Base-by-base conservation (phyloP, 2,888 invertebrate species). In the Chrysolina americana region DNA sequence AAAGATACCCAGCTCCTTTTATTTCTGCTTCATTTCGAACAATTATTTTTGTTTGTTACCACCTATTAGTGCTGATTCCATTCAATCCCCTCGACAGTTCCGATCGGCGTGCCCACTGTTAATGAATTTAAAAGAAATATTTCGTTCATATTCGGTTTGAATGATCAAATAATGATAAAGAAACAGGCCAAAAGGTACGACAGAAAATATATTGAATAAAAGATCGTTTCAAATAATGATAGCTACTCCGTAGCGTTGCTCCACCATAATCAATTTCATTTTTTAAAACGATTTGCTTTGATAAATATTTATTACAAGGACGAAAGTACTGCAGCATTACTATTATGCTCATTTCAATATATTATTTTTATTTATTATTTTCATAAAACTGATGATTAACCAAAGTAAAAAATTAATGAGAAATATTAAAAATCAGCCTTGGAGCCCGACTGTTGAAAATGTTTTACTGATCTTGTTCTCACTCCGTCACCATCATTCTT, bases 291-390 rank as follows among this genome's bases (percentile, higher is more conserved):
- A 73, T 75, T 76, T 64, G 78, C 68, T 75, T 78, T 75, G 68
- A 56, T 78, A 74, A 70, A 65, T 68, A 78, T 76, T 64, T 47
- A 78, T 76, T 76, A 76, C 78, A 76, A 78, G 78, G 78, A 65
- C 65, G 63, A 41, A 64, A 68, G 17, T 71, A 65, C 66, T 74
- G 78, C 76, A 76, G 73, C 63, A 72, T 71, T 65, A 28, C 73
- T 47, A 73, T 73, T 59, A 68, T 44, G 56, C 48, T 68, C 15
- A 71, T 70, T 66, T 64, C 48, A 47, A 41, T 62, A 41, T 11
- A 53, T 65, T 21, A 64, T 73, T 65, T 71, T 41, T 47, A 66
- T 53, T 53, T 17, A 23, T 28, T 36, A 36, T 59, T 59, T n/a
- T 17, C 28, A 36, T 59, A 59, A 59, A 59, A 17, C 41, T 53